These are phyloP conservation scores for Ceuthmochares aereus DNA, from an alignment of 2,113 vertebrate species.

Conservation along the genomic window DNA sequence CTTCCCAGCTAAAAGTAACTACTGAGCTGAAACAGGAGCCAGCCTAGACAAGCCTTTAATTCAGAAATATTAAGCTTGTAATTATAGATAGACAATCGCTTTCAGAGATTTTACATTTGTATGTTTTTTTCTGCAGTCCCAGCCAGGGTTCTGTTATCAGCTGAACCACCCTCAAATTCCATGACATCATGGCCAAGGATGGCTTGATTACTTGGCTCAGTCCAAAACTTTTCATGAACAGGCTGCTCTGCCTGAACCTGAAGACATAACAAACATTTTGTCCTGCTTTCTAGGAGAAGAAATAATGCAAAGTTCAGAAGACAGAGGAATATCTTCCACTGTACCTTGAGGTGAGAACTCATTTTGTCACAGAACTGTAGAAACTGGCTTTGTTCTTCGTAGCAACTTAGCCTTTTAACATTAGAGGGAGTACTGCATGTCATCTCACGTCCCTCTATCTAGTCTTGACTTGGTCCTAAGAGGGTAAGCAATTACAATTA, in stretches of 20 bases:
- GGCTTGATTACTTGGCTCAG: background rate
- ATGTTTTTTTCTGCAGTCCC: background rate
- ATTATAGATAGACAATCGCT: background rate
- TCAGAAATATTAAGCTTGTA: slow-evolving; percentile 2
- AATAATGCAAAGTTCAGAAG: background rate
- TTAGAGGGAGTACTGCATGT: background rate
- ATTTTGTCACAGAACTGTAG: background rate
- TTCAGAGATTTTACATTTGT: background rate
- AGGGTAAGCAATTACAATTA: background rate
- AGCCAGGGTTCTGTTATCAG: slow-evolving; percentile 24
- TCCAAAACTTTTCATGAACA: background rate
- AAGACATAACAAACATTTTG: background rate
- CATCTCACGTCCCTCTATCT: background rate
- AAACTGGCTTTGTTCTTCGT: background rate
- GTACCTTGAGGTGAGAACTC: fast-evolving
- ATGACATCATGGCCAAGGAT: background rate
- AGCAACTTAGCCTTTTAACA: background rate
- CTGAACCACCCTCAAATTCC: slow-evolving; percentile 16
- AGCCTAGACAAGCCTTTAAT: slow-evolving; percentile 13
- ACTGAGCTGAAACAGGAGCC: background rate
- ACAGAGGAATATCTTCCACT: background rate
- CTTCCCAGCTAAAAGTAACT: slow-evolving; percentile 12
- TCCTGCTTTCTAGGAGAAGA: background rate
- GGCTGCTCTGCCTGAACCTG: background rate
- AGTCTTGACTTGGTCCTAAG: background rate